phyloP scores from a whole-genome alignment of 1,140 invertebrate genomes.

The Potamilus streckersoni region DNA sequence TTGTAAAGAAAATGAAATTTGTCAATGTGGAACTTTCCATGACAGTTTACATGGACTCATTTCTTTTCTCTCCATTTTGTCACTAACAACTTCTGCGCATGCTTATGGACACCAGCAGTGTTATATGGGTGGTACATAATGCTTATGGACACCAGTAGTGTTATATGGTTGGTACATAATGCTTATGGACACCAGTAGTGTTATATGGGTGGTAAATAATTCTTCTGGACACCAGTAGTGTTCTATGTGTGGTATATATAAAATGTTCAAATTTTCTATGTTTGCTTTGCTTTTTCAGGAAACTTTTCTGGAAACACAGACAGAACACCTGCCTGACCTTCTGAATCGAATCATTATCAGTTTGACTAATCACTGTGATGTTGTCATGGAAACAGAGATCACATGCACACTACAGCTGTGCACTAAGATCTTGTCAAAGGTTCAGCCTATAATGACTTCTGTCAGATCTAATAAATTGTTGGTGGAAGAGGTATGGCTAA shows the following conservation, averaged over 20 bases:
- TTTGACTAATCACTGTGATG: conserved; percentile 73
- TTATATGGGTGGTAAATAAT: too few species aligned
- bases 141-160: too few species aligned
- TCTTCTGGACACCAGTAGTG: too few species aligned
- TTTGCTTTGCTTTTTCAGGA: conserved; percentile 69
- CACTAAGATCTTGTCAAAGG: conserved; percentile 81
- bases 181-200: too few species aligned
- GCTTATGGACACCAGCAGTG: too few species aligned
- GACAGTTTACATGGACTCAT: too few species aligned
- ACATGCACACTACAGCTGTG: conserved; percentile 77
- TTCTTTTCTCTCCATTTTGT: too few species aligned
- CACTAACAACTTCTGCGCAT: too few species aligned
- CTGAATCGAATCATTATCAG: conserved; percentile 75
- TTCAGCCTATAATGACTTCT: conserved; percentile 75
- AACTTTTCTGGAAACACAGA: conserved; percentile 83
- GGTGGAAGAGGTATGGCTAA: conserved; percentile 8
- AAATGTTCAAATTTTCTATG: not conserved
- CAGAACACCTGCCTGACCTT: conserved; percentile 81
- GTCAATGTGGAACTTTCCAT: too few species aligned
- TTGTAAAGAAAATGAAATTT: too few species aligned
- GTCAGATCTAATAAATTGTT: conserved; percentile 30
- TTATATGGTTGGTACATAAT: too few species aligned
- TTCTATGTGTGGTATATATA: not conserved
- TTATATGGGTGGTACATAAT: not conserved
- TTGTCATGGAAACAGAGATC: conserved; percentile 75